These are phyloP conservation scores for Semicossyphus pulcher DNA, from an alignment of 2,113 vertebrate genomes.

Conservation along the genomic window DNA sequence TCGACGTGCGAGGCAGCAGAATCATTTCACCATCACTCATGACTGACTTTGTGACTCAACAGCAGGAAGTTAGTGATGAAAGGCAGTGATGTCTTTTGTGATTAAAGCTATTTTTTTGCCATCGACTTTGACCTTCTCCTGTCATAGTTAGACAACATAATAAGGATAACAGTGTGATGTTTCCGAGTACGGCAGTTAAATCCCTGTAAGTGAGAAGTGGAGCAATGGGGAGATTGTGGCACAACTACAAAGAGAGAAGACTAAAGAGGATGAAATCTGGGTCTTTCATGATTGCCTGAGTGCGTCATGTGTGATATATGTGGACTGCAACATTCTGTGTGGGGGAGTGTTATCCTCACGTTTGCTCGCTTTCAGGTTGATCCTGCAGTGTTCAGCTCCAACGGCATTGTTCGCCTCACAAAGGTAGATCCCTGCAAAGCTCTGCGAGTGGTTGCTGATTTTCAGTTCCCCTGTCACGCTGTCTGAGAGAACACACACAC, in stretches of 20 bases:
- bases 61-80: neutral
- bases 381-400: slow-evolving; percentile 84
- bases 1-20: neutral
- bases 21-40: neutral
- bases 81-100: neutral
- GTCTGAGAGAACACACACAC: slow-evolving; percentile 71
- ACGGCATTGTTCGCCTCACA: slow-evolving; percentile 89
- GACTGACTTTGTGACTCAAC: slow-evolving; percentile 6
- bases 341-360: slow-evolving; percentile 61
- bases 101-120: neutral
- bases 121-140: neutral
- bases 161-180: neutral
- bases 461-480: slow-evolving; percentile 80
- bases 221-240: slow-evolving; percentile 24
- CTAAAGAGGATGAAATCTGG: slow-evolving; percentile 26
- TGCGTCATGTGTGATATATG: slow-evolving; percentile 5
- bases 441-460: slow-evolving; percentile 82
- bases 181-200: neutral
- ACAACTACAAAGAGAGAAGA: slow-evolving; percentile 28
- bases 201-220: slow-evolving; percentile 2
- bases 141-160: slow-evolving; percentile 11
- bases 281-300: neutral
- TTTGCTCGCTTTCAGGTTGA: slow-evolving; percentile 74
- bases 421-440: slow-evolving; percentile 84
- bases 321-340: neutral